Evolutionary conservation across 2,113 vertebrate species (phyloP), one percentile per base, ranked within the genome.

Genomic region (Syngnathoides biaculeatus): DNA sequence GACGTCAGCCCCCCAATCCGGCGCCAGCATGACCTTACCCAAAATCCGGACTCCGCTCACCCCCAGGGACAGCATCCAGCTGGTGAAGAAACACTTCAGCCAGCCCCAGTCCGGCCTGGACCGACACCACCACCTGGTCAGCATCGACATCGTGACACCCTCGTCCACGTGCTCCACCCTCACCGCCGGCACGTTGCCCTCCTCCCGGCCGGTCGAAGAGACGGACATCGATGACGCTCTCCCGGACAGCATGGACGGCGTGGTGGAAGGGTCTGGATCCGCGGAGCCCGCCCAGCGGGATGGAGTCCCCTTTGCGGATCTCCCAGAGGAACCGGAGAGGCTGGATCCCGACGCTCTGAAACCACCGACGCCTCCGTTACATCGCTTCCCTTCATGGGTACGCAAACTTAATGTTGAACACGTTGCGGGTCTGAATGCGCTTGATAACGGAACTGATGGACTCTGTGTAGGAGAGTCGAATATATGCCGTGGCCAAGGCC

Each of bases 321-420:
- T 87, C 0, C 79, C 84, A 8, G 90, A 92, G 55, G 88, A 92
- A 64, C 79, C 88, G 65, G 83, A 92, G 35, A 80, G 84, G 72
- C 69, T 90, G 56, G 90, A 92, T 74, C 81, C 88, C 1, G 89
- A 91, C 8, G 64, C 76, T 38, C 77, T 90, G 57, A 95, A 94
- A 79, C 95, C 95, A 1, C 95, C 95, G 20, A 94, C 95, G 3
- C 95, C 95, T 35, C 95, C 95, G 0, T 82, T 96, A 53, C 95
- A 95, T 73, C 90, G 94, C 58, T 93, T 96, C 69, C 94, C 94
- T 4, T 95, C 94, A 0, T 96, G 95, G 95, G 95, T 96, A 89
- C 79, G 70, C 64, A 1, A 66, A 1, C 53, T 19, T 2, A 20
- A 11, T 12, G 2, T 14, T 1, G 3, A 61, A 8, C 8, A 39